Conservation (phyloP, 2,797 vertebrate species). For the Rallus crepitans region DNA sequence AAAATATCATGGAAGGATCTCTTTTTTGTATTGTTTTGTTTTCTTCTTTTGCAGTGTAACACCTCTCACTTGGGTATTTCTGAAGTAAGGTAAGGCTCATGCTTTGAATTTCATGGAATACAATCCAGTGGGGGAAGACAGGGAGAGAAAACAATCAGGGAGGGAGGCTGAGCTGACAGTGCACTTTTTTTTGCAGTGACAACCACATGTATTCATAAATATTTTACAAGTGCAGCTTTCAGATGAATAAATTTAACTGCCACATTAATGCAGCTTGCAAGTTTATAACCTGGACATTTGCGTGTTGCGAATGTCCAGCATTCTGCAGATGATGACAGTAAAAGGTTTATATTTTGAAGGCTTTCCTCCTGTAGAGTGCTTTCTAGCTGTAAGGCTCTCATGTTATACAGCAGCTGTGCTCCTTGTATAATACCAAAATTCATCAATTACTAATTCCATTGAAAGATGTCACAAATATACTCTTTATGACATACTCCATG, state of each 20-base stretch:
- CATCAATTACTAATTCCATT: constrained; percentile 59
- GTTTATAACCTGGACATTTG: constrained; percentile 75
- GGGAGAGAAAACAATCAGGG: constrained; percentile 20
- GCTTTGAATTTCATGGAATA: constrained; percentile 58
- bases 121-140: constrained; percentile 28
- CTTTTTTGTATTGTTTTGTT: neutral
- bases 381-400: constrained; percentile 42
- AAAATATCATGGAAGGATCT: neutral
- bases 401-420: constrained; percentile 59
- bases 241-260: constrained; percentile 78
- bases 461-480: constrained; percentile 67
- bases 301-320: constrained; percentile 67
- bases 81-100: constrained; percentile 36
- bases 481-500: constrained; percentile 27
- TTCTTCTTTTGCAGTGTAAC: neutral
- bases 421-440: constrained; percentile 34
- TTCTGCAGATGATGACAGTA: constrained; percentile 63
- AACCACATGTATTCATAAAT: constrained; percentile 80
- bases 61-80: constrained; percentile 26
- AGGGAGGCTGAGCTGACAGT: constrained; percentile 70
- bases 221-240: constrained; percentile 80
- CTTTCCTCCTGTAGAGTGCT: constrained; percentile 59
- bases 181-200: constrained; percentile 74
- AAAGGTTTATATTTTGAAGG: constrained; percentile 73
- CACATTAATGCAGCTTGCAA: constrained; percentile 74